Evolutionary conservation across 2,113 vertebrate genomes (phyloP), one percentile per base, ranked within the genome.

Genomic region (Lanius collurio): DNA sequence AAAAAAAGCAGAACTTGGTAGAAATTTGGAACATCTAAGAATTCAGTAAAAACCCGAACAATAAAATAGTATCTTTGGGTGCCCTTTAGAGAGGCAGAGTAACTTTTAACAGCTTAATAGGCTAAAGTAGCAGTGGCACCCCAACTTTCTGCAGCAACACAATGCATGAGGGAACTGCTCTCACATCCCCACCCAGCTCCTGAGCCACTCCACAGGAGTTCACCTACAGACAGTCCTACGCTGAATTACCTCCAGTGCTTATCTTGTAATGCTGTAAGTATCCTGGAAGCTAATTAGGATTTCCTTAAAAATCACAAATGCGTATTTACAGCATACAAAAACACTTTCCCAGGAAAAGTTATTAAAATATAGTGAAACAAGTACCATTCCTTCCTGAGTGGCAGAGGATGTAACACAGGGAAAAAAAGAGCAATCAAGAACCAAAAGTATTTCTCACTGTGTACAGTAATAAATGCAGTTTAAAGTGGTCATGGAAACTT

Each of bases 121-220:
- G 21, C 13, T 53, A 27, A 60, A 73, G 31, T 31, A 83, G 49
- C 5, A 81, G 37, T 1, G 6, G 12, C 26, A 78, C 15, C 7
- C 47, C 39, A 46, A 70, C 26, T 17, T 85, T 42, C 30, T 47
- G 33, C 59, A 88, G 33, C 33, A 85, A 52, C 7, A 53, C 14
- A 28, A 2, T 30, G 15, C 1, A 3, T 14, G 41, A 59, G 47
- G 20, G 33, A 85, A 21, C 24, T 50, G 37, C 9, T 19, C 42
- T 37, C 21, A 33, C 42, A 52, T 3, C 2, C 7, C 10, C 4
- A 1, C 7, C 10, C 4, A 1, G 15, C 15, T 78, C 37, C 39
- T 33, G 23, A 70, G 30, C 15, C 35, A 37, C 4, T 1, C 5
- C 37, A 33, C 1, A 18, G 17, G 17, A 78, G 30, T 41, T 57